Evolutionary conservation across 2,113 vertebrate genomes (phyloP), one percentile per base, ranked within the genome.

Genomic region (Neolamprologus devosi): DNA sequence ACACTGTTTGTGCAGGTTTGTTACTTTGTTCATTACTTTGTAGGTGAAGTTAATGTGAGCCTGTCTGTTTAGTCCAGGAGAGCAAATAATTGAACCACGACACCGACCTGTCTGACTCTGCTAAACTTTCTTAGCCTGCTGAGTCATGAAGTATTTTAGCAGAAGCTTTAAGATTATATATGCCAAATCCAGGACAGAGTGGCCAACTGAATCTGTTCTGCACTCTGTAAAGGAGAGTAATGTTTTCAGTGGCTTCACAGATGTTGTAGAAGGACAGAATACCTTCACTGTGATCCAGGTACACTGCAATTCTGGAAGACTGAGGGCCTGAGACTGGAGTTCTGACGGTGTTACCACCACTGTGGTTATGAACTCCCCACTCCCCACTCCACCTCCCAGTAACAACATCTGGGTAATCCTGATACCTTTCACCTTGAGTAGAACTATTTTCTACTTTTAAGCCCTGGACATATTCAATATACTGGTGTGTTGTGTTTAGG

Each of bases 21-120:
- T 58, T 30, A 60, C 0, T 60, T 60, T 17, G 28, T 60, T 33
- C 28, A 60, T 60, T 60, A 60, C 14, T 60, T 60, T 60, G 57
- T 33, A 10, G 26, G 26, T 60, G 14, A 60, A 0, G 8, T 60
- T 0, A 60, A 60, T 0, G 57, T 0, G 5, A 60, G 57, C 26
- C 57, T 30, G 57, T 60, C 5, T 60, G 57, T 60, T 60, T 60
- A 60, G 57, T 30, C 57, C 57, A 60, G 57, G 0, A 30, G 57
- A 10, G 57, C 3, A 60, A 60, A 60, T 58, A 28, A 58, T 28
- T 5, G 23, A 0, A 28, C 55, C 4, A 58, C 13, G 0, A 28
- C 55, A 0, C 55, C 2, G 0, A 58, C 13, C 55, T 28, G 23
- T 57, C 55, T 28, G 55, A 58, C 0, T 30, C 0, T 60, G 26